Base-by-base conservation (phyloP, 2,888 invertebrate species). In the Conus canariensis region DNA sequence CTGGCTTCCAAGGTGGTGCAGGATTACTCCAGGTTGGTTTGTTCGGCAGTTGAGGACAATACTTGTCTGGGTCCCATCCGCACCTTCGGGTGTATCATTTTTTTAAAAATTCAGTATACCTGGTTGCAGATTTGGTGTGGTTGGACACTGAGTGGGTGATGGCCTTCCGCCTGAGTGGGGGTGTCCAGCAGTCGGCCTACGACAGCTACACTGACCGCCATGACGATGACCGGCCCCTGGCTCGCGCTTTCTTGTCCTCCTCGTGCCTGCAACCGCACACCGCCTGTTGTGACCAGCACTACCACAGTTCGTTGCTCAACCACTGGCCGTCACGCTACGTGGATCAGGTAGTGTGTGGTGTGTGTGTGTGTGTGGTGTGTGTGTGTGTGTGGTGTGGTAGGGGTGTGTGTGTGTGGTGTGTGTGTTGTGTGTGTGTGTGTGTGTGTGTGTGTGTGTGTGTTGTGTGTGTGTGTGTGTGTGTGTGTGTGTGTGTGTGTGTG, bases 271-370 rank as follows among this genome's bases (percentile, higher is more conserved):
- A 89, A 5, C 64, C 64, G 16, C 7, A 64, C 64, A 64, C 64
- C 64, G 64, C 64, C 16, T 30, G 45, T 45, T 85, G 85, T n/a
- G 22, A 10, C 59, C 85, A 45, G 19, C 60, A 85, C 59, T 85
- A 85, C n/a, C 85, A 60, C 59, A 85, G 85, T 58, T 22, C 59
- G 22, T 59, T 85, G 58, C 85, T 85, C n/a, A 60, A 59, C 59
- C 16, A n/a, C 85, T 85, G 85, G 85, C 85, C 85, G 3, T 85
- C 85, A 7, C 14, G 59, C 14, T 67, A 59, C 64, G 25, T 60
- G 19, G 60, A 60, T 25, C 30, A 60, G 60, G 86, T 64, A 64
- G 3, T 16, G 45, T 25, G 30, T 30, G n/a, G 30, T 30, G 30
- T 30, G 30, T 30, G 30, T 30, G 30, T 30, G 30, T 30, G 30